Base-by-base conservation (phyloP, 2,113 vertebrate genomes). In the Eurypyga helias region DNA sequence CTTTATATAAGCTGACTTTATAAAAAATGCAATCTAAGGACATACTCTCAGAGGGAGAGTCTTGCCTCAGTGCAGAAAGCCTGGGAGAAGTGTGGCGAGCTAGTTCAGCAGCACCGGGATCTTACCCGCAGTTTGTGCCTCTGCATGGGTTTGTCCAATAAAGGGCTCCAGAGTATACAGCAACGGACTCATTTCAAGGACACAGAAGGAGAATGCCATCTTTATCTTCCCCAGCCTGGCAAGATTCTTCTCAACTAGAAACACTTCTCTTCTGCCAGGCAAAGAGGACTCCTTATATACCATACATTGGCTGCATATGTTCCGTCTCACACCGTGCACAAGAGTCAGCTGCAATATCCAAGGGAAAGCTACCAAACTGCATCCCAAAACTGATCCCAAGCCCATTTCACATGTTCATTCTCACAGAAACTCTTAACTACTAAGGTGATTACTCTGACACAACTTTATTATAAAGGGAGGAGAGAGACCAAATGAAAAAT, bases 281-380 rank as follows among this genome's bases (percentile, higher is more conserved):
- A 48, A 82, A 83, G 38, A 75, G 21, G 38, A 69, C 28, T 62
- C 9, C 13, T 13, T 38, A 17, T 6, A 58, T 11, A 25, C 12
- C 10, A 11, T 11, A n/a, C 3, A 29, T 90, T 48, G 41, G 57
- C 57, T 65, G n/a, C 34, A 11, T 14, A 33, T 1, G 0, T 52
- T 57, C 76, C 51, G 62, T 58, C 61, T 55, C 60, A 28, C n/a
- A 46, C 2, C 1, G 0, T 7, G 31, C 18, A n/a, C 55, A 61
- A 11, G 10, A 34, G 48, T 8, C 29, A 82, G 45, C 61, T 69
- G 26, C 5, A 0, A 4, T 11, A 24, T 25, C 46, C 2, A 0
- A 75, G 1, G 5, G 51, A 80, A 43, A 83, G 15, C 62, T 36
- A 34, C 34, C 45, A 61, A 83, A 36, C 57, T 13, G 25, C 20